phyloP scores from a whole-genome alignment of 1,140 invertebrate species.

The Campodea augens region DNA sequence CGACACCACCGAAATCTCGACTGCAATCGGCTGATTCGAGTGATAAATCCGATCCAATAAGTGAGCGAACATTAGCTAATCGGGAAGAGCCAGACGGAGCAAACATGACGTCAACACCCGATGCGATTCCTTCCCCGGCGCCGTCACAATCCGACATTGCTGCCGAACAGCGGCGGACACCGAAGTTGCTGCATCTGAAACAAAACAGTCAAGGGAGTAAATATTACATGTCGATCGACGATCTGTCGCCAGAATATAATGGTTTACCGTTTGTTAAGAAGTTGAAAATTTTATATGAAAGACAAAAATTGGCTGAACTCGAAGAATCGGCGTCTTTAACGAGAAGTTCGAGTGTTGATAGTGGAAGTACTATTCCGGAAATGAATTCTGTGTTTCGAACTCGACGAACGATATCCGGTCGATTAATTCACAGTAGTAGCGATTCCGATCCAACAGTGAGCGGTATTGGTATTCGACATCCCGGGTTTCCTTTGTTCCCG shows the following conservation, averaged over 20 bases:
- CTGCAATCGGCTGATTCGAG: no score
- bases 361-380: conserved; percentile 21
- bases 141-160: background rate
- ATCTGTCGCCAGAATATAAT: conserved; percentile 68
- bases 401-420: background rate
- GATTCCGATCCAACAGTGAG: background rate
- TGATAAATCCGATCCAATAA: no score
- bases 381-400: background rate
- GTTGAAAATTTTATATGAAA: conserved; percentile 66
- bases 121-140: conserved; percentile 5
- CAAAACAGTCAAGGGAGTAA: conserved; percentile 30
- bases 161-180: background rate
- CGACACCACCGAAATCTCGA: no score
- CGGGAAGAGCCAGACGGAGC: background rate
- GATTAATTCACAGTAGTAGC: background rate
- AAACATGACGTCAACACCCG: background rate
- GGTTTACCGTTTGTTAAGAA: conserved; percentile 74
- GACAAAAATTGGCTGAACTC: conserved; percentile 62
- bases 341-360: conserved; percentile 59
- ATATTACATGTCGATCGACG: conserved; percentile 58
- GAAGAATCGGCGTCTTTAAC: conserved; percentile 43
- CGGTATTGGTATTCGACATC: no score
- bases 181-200: conserved; percentile 14
- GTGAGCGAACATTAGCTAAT: no score
- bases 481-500: no score